Conservation (phyloP, 2,888 invertebrate species). For the Choristoneura rosaceana region DNA sequence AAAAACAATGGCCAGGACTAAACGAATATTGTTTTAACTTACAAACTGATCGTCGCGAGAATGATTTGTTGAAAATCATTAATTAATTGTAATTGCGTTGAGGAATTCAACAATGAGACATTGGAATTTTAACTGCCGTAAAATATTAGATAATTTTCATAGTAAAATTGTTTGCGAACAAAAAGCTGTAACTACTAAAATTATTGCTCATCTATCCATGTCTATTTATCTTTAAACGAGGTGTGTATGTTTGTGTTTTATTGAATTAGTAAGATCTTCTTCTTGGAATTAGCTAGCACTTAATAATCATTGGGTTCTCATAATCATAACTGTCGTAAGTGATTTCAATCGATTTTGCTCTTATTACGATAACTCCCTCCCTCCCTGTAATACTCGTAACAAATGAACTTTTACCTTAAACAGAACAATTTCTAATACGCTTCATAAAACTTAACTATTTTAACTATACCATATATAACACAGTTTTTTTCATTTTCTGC, state of each 20-base stretch:
- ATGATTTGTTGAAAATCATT: not conserved
- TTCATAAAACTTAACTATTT: too few relatives aligned
- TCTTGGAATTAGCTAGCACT: too few relatives aligned
- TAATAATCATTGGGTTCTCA: too few relatives aligned
- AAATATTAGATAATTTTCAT: not conserved
- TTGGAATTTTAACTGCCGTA: not conserved
- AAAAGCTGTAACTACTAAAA: not conserved
- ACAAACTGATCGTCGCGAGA: conserved; percentile 1
- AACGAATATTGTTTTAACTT: conserved; percentile 16
- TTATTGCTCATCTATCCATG: not conserved
- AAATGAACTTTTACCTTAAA: too few relatives aligned
- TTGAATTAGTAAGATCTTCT: not conserved
- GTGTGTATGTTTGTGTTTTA: not conserved
- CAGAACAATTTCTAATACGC: too few relatives aligned
- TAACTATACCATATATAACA: too few relatives aligned
- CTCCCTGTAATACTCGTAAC: too few relatives aligned
- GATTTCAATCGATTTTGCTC: too few relatives aligned
- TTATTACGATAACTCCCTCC: too few relatives aligned
- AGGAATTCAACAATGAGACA: not conserved
- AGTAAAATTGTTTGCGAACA: not conserved
- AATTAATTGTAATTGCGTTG: not conserved
- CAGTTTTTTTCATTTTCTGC: too few relatives aligned
- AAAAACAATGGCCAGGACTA: conserved; percentile 32
- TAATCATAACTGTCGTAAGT: too few relatives aligned
- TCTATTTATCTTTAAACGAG: not conserved